Percentiles rank a stretch among this genome's conserved stretches.
Evolutionary conservation across 2,113 vertebrate genomes (phyloP).

Genomic region (Cercopithecus mona): DNA sequence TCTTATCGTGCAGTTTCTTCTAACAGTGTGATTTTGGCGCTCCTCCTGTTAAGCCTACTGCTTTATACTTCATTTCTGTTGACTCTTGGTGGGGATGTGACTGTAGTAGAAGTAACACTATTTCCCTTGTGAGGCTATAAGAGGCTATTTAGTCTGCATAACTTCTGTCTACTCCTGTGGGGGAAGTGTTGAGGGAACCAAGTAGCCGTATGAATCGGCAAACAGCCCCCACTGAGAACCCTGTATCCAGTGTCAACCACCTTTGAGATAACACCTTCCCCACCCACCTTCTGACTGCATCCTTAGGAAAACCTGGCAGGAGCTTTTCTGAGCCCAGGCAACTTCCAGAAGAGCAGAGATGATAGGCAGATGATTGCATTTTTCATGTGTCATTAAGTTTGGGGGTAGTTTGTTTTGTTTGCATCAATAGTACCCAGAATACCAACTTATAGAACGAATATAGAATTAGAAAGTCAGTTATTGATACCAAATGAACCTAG

Average conservation of each 20-base stretch:
- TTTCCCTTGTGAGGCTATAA: neutral
- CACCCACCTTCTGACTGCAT: neutral
- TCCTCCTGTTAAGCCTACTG: too few species aligned
- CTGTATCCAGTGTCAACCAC: neutral
- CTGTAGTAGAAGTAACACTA: neutral
- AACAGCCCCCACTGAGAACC: neutral
- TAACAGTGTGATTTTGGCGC: too few species aligned
- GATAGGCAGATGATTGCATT: neutral
- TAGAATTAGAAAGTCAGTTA: neutral
- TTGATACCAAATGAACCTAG: neutral
- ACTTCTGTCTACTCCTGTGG: neutral
- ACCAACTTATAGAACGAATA: neutral
- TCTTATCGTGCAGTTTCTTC: accelerated
- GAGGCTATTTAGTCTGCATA: neutral
- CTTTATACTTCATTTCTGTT: too few species aligned
- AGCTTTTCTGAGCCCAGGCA: neutral
- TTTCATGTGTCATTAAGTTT: neutral
- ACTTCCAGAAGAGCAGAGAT: neutral
- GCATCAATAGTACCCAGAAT: neutral
- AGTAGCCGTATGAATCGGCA: accelerated
- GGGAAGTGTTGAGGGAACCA: neutral
- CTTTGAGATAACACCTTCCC: neutral
- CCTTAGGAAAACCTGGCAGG: neutral
- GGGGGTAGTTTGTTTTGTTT: neutral
- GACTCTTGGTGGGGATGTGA: too few species aligned